Base-by-base conservation (phyloP, 2,797 vertebrate genomes). In the Avahi laniger region DNA sequence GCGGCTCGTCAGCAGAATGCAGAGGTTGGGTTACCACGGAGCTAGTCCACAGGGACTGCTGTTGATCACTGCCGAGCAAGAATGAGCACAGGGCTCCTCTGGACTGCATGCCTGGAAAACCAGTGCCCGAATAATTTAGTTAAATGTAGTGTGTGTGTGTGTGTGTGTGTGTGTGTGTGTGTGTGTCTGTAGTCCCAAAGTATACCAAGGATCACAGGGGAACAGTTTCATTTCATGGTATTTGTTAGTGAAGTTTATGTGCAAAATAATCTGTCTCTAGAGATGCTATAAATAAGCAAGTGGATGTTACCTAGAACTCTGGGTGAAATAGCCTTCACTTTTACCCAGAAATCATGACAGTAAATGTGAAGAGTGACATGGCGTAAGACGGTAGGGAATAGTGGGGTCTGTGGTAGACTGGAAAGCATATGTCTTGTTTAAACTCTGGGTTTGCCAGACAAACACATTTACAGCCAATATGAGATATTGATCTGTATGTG, bases 1-100 rank as follows among this genome's bases (percentile, higher is more conserved):
- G 97, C 76, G 93, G 94, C 96, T 97, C 82, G 98, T 98, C 98
- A 98, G 98, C 98, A 98, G 98, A 98, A 98, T 96, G 95, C 87
- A 97, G 91, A 97, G 98, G 75, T 0, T 96, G 97, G 97, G 96
- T 98, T 98, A 98, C 98, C 96, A 86, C 80, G 94, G 95, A 97
- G 89, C 97, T 95, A 73, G 85, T 97, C 96, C 95, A 73, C 63
- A 52, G 96, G 98, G 90, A 94, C 97, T 2, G 30, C 95, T 96
- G 94, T 61, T 87, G 97, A 95, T 98, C 93, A 33, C 95, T 96
- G 96, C 97, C 22, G 52, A 94, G 95, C 89, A 95, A 84, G 93
- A 83, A 80, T 94, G 94, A 43, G 89, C 97, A 96, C 85, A 35
- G 95, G 94, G 89, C 70, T 76, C 91, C 61, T 91, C 7, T 41